phyloP scores from a whole-genome alignment of 2,797 vertebrate species.

The Notoglanidium macrostoma region DNA sequence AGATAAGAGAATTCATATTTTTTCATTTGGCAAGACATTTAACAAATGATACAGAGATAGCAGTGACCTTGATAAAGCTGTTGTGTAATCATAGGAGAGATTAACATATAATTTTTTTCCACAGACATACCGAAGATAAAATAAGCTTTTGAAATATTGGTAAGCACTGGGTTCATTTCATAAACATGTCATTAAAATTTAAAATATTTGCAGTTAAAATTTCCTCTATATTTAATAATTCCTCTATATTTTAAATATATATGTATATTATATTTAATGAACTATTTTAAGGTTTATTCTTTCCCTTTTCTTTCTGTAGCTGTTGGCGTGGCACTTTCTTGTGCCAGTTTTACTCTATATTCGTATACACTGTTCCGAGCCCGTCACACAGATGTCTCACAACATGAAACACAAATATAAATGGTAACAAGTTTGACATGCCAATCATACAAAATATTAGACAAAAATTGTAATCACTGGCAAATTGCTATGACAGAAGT shows the following conservation, averaged over 20 bases:
- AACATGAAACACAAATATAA: background rate
- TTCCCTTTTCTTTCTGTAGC: background rate
- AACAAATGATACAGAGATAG: conserved; percentile 3
- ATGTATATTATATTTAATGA: background rate
- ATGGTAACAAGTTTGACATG: background rate
- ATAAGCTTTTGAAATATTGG: background rate
- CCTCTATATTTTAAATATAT: too few relatives aligned
- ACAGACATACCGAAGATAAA: background rate
- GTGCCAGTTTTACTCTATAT: background rate
- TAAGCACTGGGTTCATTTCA: background rate
- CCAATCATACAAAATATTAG: background rate
- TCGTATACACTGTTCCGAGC: background rate
- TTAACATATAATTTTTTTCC: conserved; percentile 18
- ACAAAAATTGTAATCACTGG: background rate
- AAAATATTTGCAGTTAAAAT: background rate
- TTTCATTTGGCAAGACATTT: conserved; percentile 4
- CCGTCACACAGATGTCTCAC: background rate
- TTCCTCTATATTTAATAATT: background rate
- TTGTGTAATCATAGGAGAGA: background rate
- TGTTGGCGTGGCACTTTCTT: background rate
- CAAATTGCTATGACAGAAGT: background rate
- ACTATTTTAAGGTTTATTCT: background rate
- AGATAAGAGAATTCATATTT: conserved; percentile 19
- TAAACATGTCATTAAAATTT: background rate
- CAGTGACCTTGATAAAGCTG: conserved; percentile 14